Evolutionary conservation across 2,113 vertebrate species (phyloP).

Genomic region (Hypomesus transpacificus): DNA sequence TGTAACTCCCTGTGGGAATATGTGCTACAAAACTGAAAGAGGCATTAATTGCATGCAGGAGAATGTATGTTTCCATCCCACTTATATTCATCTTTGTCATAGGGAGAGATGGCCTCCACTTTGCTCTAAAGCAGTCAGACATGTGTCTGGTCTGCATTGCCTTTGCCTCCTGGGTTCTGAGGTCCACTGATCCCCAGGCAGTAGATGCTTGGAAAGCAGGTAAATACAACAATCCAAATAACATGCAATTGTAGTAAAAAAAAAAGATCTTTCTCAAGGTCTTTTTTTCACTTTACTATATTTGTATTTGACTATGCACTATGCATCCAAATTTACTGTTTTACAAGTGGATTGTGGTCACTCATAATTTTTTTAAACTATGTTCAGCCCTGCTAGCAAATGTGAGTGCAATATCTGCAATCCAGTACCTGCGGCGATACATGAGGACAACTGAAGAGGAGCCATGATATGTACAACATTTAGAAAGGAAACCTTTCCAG

Average conservation of each 20-base stretch:
- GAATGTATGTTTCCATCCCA: not conserved
- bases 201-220: constrained; percentile 93
- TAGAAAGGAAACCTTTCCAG: constrained; percentile 32
- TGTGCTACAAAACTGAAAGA: no score
- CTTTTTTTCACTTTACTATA: not conserved
- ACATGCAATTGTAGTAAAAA: not conserved
- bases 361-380: constrained; percentile 29
- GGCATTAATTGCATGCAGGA: not conserved
- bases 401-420: constrained; percentile 89
- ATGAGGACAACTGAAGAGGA: constrained; percentile 38
- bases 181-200: constrained; percentile 79
- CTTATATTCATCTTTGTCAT: constrained; percentile 19
- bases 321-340: not conserved
- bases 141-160: constrained; percentile 95
- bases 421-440: constrained; percentile 85
- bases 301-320: not conserved
- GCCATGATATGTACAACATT: constrained; percentile 33
- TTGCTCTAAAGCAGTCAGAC: constrained; percentile 73
- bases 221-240: constrained; percentile 47
- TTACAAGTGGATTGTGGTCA: constrained; percentile 11
- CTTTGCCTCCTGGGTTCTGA: constrained; percentile 94
- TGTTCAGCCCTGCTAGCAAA: constrained; percentile 88
- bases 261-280: not conserved
- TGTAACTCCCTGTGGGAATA: not conserved
- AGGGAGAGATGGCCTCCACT: constrained; percentile 60